These are phyloP conservation scores for Amphiprion clarkii DNA, from an alignment of 2,797 vertebrate genomes.

Conservation along the genomic window DNA sequence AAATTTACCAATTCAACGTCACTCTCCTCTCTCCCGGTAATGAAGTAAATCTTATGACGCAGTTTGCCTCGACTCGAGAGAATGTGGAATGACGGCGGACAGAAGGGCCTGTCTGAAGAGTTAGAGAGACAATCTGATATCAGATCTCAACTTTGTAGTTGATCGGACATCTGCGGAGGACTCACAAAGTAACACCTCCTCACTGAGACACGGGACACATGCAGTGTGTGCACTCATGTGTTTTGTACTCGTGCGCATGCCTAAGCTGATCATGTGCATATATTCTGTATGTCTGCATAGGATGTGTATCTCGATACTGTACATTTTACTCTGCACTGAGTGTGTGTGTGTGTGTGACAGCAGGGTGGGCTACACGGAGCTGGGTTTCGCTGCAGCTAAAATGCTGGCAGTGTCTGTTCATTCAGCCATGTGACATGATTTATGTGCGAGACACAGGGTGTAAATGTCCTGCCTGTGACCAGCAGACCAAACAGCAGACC, in stretches of 20 bases:
- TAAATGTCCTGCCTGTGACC: conserved; percentile 80
- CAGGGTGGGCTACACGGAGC: conserved; percentile 36
- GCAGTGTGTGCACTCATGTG: conserved; percentile 16
- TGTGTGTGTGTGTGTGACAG: conserved; percentile 40
- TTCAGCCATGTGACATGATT: conserved; percentile 82
- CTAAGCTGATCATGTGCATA: conserved; percentile 1
- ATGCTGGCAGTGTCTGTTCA: conserved; percentile 69
- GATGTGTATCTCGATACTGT: conserved; percentile 26
- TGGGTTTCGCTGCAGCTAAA: conserved; percentile 53
- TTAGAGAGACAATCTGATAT: not conserved
- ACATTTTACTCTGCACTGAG: not conserved
- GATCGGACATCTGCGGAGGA: conserved; percentile 11
- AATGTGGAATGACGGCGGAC: conserved; percentile 6
- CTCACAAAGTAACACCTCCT: conserved; percentile 12
- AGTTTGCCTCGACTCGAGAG: conserved; percentile 22
- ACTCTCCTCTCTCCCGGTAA: conserved; percentile 28
- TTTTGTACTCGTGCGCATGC: not conserved
- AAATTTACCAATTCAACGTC: conserved; percentile 43
- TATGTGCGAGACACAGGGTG: conserved; percentile 77
- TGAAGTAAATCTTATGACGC: conserved; percentile 23
- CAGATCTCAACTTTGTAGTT: conserved; percentile 5
- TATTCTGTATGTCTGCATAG: conserved; percentile 13
- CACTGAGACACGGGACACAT: conserved; percentile 12
- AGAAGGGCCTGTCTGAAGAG: not conserved
- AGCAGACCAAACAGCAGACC: conserved; percentile 71